A percentile compares a stretch with the other conserved stretches of the same genome.
phyloP scores from a whole-genome alignment of 2,888 invertebrate genomes.

The Cybosia mesomella region DNA sequence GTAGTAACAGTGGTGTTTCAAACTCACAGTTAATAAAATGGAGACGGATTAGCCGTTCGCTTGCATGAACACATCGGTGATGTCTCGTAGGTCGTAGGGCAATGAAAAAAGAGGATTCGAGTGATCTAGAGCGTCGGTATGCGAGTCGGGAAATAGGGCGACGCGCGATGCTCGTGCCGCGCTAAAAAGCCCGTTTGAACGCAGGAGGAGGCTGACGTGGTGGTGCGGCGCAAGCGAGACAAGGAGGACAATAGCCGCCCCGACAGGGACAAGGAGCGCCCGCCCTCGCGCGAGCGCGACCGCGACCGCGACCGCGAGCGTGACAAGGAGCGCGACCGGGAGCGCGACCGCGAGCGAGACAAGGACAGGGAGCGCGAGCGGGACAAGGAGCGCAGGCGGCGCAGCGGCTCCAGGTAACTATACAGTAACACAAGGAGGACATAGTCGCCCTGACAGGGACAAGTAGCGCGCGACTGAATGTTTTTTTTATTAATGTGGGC shows the following conservation, averaged over 20 bases:
- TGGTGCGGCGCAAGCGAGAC: slow-evolving; percentile 83
- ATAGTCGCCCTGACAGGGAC: too few species aligned
- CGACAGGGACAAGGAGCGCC: slow-evolving; percentile 64
- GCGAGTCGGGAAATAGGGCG: slow-evolving; percentile 9
- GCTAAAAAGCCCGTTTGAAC: slow-evolving; percentile 54
- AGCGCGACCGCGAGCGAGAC: slow-evolving; percentile 39
- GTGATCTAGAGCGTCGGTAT: neutral
- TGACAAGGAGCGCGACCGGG: slow-evolving; percentile 44
- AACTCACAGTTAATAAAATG: neutral
- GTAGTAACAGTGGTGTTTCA: neutral
- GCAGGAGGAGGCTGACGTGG: slow-evolving; percentile 90
- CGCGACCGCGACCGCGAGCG: slow-evolving; percentile 43
- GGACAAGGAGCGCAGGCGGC: slow-evolving; percentile 53
- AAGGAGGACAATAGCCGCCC: slow-evolving; percentile 65
- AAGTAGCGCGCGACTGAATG: too few species aligned
- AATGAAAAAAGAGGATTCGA: neutral
- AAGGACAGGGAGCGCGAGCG: slow-evolving; percentile 59
- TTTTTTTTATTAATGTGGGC: too few species aligned
- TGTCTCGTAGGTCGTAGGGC: neutral
- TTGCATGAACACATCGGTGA: neutral
- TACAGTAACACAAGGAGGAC: too few species aligned
- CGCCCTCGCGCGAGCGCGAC: slow-evolving; percentile 46
- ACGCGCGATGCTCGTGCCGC: slow-evolving; percentile 2
- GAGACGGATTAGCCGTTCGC: neutral
- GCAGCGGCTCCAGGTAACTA: slow-evolving; percentile 61